phyloP scores from a whole-genome alignment of 2,113 vertebrate genomes.

The Paradisaea rubra region DNA sequence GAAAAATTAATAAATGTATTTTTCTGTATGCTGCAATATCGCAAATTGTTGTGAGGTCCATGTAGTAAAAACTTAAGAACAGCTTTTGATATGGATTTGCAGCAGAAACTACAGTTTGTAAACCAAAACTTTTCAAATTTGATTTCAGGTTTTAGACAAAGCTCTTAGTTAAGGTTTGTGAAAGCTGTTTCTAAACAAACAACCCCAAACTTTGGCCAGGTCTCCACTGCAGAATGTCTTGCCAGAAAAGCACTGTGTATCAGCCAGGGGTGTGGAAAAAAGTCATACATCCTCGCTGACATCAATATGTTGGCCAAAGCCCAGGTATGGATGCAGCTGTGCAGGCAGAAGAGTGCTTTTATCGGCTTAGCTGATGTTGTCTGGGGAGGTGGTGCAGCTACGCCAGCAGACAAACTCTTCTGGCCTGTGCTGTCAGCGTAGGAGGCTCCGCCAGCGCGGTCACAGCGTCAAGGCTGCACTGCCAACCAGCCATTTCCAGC shows the following conservation, averaged over 20 bases:
- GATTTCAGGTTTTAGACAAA: not conserved
- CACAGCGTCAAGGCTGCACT: rapidly evolving
- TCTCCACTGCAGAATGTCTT: not conserved
- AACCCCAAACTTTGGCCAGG: conserved; percentile 4
- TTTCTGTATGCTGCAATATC: not conserved
- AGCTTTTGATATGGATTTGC: not conserved
- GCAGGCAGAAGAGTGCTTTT: not conserved
- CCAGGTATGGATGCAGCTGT: conserved; percentile 50
- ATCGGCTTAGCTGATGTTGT: not conserved
- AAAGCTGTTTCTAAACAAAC: conserved; percentile 26
- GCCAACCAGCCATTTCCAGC: not conserved
- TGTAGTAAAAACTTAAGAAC: not conserved
- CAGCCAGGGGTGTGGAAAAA: conserved; percentile 42
- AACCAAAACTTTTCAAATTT: not conserved
- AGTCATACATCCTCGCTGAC: conserved; percentile 11
- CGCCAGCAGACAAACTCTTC: not conserved
- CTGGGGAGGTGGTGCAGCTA: conserved; percentile 12
- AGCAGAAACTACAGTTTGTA: not conserved
- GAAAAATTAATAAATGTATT: not conserved
- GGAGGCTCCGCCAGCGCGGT: not conserved
- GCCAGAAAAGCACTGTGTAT: not conserved
- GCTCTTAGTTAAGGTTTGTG: not conserved
- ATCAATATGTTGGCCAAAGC: not conserved
- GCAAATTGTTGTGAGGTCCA: not conserved
- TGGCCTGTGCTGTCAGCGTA: not conserved